Evolutionary conservation across 2,797 vertebrate genomes (phyloP), one percentile per base, ranked within the genome.

Genomic region (Thripadectes ignobilis): DNA sequence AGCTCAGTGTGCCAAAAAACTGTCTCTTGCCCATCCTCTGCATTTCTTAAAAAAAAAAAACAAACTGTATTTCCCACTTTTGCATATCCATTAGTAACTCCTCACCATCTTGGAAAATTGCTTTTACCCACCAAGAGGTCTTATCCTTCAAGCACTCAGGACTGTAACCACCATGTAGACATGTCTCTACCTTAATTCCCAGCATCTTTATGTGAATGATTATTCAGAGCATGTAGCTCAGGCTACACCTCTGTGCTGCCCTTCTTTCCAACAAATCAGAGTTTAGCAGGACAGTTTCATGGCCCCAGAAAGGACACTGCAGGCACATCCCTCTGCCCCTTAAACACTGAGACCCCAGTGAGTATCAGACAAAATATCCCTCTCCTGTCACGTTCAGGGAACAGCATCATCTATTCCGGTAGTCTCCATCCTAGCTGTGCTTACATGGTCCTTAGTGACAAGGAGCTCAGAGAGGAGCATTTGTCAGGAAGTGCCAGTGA

Each of bases 21-120:
- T 83, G 57, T 91, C 92, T 96, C 88, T 78, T 94, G 89, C 57
- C 61, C 93, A 95, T 85, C 92, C 78, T 72, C 91, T 95, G 81
- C 79, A 92, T 67, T 92, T 88, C 77, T 73, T 55, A 89, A 94
- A 73, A 55, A 51, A 77, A 13, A 85, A 93, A 72, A 73, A 14
- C 34, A 26, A 11, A 71, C 39, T 58, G 0, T 59, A 81, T 95
- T 92, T 93, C 85, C 85, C 65, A 80, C 80, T 93, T 95, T 30
- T 45, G 45, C 23, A 9, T 49, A 66, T 75, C 39, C 27, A 83
- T 90, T 68, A 85, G 57, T 87, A 59, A 95, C 79, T 82, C 85
- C 52, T 83, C 27, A 32, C 18, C 4, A 18, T 15, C 62, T 32
- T 72, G 14, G 21, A 51, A 21, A 48, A 52, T 32, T 49, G 18